phyloP scores from a whole-genome alignment of 2,113 vertebrate genomes.

The Gulo gulo region DNA sequence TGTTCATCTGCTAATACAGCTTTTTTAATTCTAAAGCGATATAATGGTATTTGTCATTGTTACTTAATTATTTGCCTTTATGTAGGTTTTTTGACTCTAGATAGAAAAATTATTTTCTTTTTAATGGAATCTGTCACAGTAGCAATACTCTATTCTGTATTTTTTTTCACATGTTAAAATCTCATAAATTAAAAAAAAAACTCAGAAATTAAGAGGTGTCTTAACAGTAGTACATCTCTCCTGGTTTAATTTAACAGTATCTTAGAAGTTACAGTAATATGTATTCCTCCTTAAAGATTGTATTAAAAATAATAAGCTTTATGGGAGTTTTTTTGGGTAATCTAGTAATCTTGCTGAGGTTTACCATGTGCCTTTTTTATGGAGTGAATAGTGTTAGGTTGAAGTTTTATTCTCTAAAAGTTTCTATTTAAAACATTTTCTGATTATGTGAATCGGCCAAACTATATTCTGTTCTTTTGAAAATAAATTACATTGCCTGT shows the following conservation, averaged over 20 bases:
- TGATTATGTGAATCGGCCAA: background rate
- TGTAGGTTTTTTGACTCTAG: background rate
- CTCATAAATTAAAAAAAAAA: background rate
- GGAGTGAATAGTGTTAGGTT: background rate
- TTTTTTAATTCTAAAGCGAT: background rate
- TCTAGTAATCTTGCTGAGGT: background rate
- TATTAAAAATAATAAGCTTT: constrained; percentile 13
- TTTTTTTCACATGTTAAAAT: background rate
- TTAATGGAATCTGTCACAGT: background rate
- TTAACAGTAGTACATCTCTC: background rate
- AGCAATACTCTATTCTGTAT: background rate
- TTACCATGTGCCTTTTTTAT: background rate
- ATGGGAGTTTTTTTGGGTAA: background rate
- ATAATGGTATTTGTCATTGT: background rate
- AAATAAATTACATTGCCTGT: background rate
- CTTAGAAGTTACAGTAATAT: background rate
- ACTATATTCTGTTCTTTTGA: background rate
- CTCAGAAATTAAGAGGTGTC: background rate
- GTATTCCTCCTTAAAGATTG: background rate
- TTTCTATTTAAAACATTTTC: constrained; percentile 12
- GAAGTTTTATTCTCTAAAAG: background rate
- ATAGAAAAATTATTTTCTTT: background rate
- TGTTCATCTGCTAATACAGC: background rate
- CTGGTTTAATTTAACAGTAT: background rate
- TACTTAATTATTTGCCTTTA: background rate